These are phyloP conservation scores for Bothrops jararaca DNA, from an alignment of 2,113 vertebrate species.

Conservation along the genomic window DNA sequence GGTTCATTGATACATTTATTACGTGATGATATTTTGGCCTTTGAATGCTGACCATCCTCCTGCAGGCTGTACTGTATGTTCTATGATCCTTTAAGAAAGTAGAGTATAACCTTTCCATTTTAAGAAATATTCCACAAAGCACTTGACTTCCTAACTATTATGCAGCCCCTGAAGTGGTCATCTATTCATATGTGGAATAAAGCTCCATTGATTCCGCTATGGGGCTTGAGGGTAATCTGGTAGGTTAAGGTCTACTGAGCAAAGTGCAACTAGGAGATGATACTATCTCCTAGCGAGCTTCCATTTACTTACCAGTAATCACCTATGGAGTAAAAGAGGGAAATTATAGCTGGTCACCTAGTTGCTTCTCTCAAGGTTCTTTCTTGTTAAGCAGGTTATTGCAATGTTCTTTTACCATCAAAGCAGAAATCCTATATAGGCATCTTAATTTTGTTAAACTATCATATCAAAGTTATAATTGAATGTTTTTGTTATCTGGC, in stretches of 20 bases:
- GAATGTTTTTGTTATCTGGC: neutral
- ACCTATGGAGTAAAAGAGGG: neutral
- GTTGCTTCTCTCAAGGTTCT: neutral
- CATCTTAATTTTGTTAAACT: neutral
- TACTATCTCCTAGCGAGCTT: neutral
- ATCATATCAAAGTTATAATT: neutral
- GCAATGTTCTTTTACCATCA: neutral
- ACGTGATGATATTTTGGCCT: neutral
- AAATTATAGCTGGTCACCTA: neutral
- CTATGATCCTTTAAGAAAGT: neutral
- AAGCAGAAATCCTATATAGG: neutral
- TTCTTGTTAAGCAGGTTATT: neutral
- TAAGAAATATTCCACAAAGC: neutral
- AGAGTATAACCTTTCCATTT: no score
- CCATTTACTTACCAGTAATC: neutral
- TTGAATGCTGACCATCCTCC: neutral
- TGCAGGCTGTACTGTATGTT: neutral
- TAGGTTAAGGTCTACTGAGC: neutral
- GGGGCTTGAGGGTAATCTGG: neutral
- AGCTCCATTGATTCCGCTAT: neutral
- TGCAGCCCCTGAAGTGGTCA: neutral
- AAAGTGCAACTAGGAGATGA: neutral
- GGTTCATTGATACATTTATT: neutral
- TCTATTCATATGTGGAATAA: neutral
- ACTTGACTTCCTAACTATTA: neutral